Evolutionary conservation across 2,113 vertebrate genomes (phyloP), one percentile per base, ranked within the genome.

Genomic region (Ibidorhyncha struthersii): DNA sequence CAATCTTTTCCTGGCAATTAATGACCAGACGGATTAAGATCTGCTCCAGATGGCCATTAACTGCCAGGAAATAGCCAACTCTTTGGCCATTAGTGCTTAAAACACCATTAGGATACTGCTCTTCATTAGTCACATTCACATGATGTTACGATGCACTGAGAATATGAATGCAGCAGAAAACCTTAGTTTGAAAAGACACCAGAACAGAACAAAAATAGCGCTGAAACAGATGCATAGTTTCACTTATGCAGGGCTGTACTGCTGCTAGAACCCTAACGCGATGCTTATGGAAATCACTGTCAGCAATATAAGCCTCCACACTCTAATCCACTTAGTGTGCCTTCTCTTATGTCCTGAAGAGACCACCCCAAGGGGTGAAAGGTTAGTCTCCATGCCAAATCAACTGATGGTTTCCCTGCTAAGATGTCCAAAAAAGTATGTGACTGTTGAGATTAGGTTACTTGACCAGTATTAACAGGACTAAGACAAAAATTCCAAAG

Each of bases 341-440:
- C 38, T 47, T 71, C 90, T 90, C 79, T 61, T 29, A 65, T 90
- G 74, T 92, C 77, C 86, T 74, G 73, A 95, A 77, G 41, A 22
- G 96, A 94, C 87, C 95, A 97, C 90, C 93, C 61, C 84, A 38
- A 79, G 16, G 92, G 96, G 94, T 94, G 90, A 97, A 96, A 97
- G 96, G 97, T 97, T 94, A 97, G 82, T 86, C 93, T 86, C 65
- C 80, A 34, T 86, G 94, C 76, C 91, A 91, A 96, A 97, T 95
- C 94, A 97, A 45, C 63, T 89, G 66, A 84, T 89, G n/a, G 14
- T 73, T 85, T 83, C 53, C 71, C 65, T 86, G 71, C 65, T 91
- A 92, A 94, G 27, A 87, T 70, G 70, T 72, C 80, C 34, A 76
- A 86, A 93, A 89, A 96, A 91, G 38, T 95, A 94, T 91, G 83